A percentile compares a stretch with the other conserved stretches of the same genome.
Conservation (phyloP, 1,140 invertebrate genomes). For the Microplitis demolitor region DNA sequence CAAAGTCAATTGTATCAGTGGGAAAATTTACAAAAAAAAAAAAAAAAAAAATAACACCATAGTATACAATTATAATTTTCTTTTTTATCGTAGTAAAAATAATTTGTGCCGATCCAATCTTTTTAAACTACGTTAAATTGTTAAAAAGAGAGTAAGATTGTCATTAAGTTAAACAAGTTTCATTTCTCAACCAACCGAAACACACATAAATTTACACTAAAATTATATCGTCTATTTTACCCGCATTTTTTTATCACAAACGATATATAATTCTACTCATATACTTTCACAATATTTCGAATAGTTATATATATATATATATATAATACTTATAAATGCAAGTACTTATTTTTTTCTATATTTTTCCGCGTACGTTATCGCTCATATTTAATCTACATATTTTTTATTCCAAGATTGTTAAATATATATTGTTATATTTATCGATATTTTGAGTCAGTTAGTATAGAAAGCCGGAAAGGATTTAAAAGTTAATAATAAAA, state of each 20-base stretch:
- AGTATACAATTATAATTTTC: too few relatives aligned
- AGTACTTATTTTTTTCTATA: too few relatives aligned
- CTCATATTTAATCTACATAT: too few relatives aligned
- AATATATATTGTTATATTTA: too few relatives aligned
- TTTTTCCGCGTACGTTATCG: too few relatives aligned
- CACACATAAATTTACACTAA: background rate
- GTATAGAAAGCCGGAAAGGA: too few relatives aligned
- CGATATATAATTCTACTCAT: background rate
- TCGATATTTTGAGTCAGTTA: too few relatives aligned
- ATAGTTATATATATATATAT: background rate
- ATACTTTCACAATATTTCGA: background rate
- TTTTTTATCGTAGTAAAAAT: too few relatives aligned
- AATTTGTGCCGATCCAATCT: background rate
- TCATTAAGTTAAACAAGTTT: background rate
- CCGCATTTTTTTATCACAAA: background rate
- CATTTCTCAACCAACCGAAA: slow-evolving; percentile 2
- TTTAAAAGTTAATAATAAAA: too few relatives aligned
- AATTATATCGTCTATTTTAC: background rate
- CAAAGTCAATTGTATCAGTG: background rate
- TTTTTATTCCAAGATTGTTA: too few relatives aligned
- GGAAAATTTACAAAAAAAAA: background rate
- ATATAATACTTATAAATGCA: background rate
- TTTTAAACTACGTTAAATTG: background rate
- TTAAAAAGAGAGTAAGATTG: background rate
- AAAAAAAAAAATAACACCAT: too few relatives aligned